Evolutionary conservation across 2,888 invertebrate species (phyloP).

Genomic region (Hydropsyche betteni): DNA sequence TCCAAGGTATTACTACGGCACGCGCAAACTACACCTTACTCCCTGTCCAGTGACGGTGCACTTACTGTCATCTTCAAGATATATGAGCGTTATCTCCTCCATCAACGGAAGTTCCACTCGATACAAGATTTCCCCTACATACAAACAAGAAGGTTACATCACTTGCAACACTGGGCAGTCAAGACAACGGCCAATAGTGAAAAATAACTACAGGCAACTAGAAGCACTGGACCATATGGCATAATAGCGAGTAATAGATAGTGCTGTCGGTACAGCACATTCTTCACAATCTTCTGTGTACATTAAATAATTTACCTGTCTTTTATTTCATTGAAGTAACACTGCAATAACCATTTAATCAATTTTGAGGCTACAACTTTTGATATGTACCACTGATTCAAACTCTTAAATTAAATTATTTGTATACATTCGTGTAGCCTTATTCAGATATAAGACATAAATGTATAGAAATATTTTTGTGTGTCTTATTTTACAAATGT

Average conservation of each 20-base stretch:
- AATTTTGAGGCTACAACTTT: background rate
- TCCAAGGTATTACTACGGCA: slow-evolving; percentile 67
- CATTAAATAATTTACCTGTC: slow-evolving; percentile 37
- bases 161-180: slow-evolving; percentile 51
- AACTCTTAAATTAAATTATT: no score
- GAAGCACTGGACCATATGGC: slow-evolving; percentile 62
- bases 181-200: slow-evolving; percentile 28
- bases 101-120: slow-evolving; percentile 93
- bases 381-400: no score
- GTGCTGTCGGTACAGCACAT: slow-evolving; percentile 9
- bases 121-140: slow-evolving; percentile 88
- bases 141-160: slow-evolving; percentile 66
- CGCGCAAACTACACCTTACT: slow-evolving; percentile 73
- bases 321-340: slow-evolving; percentile 35
- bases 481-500: no score
- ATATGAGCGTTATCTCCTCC: slow-evolving; percentile 93
- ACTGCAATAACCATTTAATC: slow-evolving; percentile 34
- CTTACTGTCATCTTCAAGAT: slow-evolving; percentile 89
- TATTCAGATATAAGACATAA: no score
- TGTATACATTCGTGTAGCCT: no score
- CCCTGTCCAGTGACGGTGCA: slow-evolving; percentile 59
- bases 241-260: slow-evolving; percentile 14
- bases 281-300: slow-evolving; percentile 33
- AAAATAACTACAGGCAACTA: slow-evolving; percentile 60
- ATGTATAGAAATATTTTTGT: no score